phyloP scores from a whole-genome alignment of 2,888 invertebrate genomes.

The Rhamphomyia laevipes region DNA sequence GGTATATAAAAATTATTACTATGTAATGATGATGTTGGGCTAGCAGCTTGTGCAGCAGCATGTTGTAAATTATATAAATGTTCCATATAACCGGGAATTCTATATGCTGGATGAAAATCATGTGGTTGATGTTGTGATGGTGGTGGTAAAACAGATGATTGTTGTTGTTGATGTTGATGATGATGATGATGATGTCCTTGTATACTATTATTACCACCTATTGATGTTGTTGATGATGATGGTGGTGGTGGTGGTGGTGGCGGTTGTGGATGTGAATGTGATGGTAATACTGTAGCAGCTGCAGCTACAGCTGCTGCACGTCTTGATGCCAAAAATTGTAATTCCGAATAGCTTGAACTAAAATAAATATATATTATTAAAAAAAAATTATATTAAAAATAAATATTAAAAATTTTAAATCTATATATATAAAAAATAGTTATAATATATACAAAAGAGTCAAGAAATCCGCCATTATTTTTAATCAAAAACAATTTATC shows the following conservation, averaged over 20 bases:
- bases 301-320: constrained; percentile 39
- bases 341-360: constrained; percentile 32
- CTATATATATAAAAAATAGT: background rate
- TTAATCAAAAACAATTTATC: background rate
- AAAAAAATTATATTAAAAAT: background rate
- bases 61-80: constrained; percentile 63
- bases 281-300: constrained; percentile 37
- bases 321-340: constrained; percentile 38
- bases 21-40: constrained; percentile 55
- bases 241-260: constrained; percentile 23
- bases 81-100: constrained; percentile 66
- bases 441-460: too few species aligned
- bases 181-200: constrained; percentile 22
- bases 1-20: constrained; percentile 41
- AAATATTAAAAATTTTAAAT: background rate
- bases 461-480: background rate
- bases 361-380: constrained; percentile 9
- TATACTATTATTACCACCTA: background rate
- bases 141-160: constrained; percentile 33
- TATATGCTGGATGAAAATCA: constrained; percentile 53
- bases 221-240: constrained; percentile 1
- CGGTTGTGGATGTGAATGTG: constrained; percentile 26
- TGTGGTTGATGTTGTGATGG: constrained; percentile 45
- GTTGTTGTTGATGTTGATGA: background rate
- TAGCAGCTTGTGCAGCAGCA: constrained; percentile 39